phyloP scores from a whole-genome alignment of 1,140 invertebrate genomes.

The Notospermus geniculatus region DNA sequence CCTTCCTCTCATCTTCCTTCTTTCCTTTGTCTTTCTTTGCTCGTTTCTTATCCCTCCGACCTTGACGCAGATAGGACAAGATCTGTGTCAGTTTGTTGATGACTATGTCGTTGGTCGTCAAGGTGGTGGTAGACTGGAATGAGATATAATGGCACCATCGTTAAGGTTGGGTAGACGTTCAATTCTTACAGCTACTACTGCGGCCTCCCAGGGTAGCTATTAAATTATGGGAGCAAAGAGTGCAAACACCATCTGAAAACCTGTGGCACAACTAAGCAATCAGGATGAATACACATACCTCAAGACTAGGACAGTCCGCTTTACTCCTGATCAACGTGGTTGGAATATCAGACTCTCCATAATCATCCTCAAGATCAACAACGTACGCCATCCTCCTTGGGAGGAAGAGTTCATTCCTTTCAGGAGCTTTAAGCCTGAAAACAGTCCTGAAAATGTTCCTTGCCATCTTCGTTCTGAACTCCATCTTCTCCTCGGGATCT shows the following conservation, averaged over 20 bases:
- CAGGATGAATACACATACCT: slow-evolving; percentile 50
- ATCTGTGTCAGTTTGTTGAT: slow-evolving; percentile 98
- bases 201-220: no score
- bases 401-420: slow-evolving; percentile 91
- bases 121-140: slow-evolving; percentile 71
- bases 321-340: slow-evolving; percentile 94
- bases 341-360: slow-evolving; percentile 88
- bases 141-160: slow-evolving; percentile 17
- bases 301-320: slow-evolving; percentile 81
- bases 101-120: slow-evolving; percentile 92
- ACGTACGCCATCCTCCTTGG: slow-evolving; percentile 97
- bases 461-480: slow-evolving; percentile 32
- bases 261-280: no score
- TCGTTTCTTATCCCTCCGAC: slow-evolving; percentile 53
- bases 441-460: slow-evolving; percentile 58
- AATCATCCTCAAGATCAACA: slow-evolving; percentile 91
- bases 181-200: no score
- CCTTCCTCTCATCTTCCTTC: slow-evolving; percentile 41
- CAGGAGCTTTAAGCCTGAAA: slow-evolving; percentile 57
- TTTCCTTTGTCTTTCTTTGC: slow-evolving; percentile 51
- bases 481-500: slow-evolving; percentile 66
- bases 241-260: no score
- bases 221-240: no score
- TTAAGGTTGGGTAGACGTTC: slow-evolving; percentile 7
- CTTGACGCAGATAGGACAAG: slow-evolving; percentile 80